These are phyloP conservation scores for Pantala flavescens DNA, from an alignment of 1,140 invertebrate genomes.

Conservation along the genomic window DNA sequence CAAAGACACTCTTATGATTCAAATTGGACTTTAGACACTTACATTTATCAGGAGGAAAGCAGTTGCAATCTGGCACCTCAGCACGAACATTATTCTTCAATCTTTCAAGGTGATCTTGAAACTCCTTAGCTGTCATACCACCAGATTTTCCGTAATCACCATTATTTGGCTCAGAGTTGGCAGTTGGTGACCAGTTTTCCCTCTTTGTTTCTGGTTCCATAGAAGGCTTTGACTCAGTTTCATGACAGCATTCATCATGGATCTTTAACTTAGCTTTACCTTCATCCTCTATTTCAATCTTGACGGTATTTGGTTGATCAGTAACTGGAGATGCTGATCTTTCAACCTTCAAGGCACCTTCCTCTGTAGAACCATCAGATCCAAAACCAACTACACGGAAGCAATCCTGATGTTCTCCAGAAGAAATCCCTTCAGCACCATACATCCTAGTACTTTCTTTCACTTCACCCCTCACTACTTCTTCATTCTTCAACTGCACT, in stretches of 20 bases:
- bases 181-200: not conserved
- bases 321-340: not conserved
- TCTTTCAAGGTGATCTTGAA: conserved; percentile 50
- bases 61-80: conserved; percentile 73
- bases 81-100: conserved; percentile 58
- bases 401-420: not conserved
- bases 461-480: not conserved
- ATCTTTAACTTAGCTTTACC: not conserved
- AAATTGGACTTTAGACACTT: too few relatives aligned
- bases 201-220: conserved; percentile 11
- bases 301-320: not conserved
- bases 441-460: conserved; percentile 10
- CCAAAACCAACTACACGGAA: too few relatives aligned
- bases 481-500: not conserved
- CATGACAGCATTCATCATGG: not conserved
- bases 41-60: conserved; percentile 65
- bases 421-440: not conserved
- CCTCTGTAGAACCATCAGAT: not conserved
- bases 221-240: not conserved
- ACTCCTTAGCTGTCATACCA: conserved; percentile 34
- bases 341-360: not conserved
- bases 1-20: too few relatives aligned
- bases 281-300: not conserved
- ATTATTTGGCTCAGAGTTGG: not conserved
- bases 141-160: not conserved